Evolutionary conservation across 2,797 vertebrate species (phyloP).

Genomic region (Amblyraja radiata): DNA sequence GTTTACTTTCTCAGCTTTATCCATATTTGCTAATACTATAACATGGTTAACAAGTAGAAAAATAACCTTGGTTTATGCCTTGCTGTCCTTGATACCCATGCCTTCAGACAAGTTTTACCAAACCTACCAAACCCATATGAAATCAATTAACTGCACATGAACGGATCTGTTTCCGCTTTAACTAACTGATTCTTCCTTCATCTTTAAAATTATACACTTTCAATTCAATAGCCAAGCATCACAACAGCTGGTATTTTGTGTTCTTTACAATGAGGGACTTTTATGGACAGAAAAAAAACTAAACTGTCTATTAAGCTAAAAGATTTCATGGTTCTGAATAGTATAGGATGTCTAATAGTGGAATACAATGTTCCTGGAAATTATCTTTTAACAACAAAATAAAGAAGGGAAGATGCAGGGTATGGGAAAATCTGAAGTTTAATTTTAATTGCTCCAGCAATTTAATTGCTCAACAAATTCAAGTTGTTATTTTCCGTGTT

Average conservation of each 20-base stretch:
- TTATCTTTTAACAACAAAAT: background rate
- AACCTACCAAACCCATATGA: background rate
- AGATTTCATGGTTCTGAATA: background rate
- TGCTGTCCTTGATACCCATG: background rate
- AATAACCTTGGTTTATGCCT: background rate
- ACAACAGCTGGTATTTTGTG: background rate
- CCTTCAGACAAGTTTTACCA: background rate
- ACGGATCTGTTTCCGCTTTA: background rate
- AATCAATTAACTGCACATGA: background rate
- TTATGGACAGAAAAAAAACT: background rate
- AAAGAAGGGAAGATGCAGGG: background rate
- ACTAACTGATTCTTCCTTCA: background rate
- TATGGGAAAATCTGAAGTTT: background rate
- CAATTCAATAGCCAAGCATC: background rate
- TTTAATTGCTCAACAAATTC: background rate
- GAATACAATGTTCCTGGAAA: background rate
- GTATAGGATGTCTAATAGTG: background rate
- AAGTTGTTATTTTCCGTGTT: background rate
- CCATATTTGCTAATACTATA: background rate
- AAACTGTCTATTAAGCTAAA: background rate
- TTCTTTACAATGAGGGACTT: background rate
- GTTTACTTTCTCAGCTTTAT: background rate
- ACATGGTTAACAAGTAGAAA: background rate
- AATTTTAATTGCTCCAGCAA: background rate
- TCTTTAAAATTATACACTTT: background rate